These are phyloP conservation scores for Drosophila saltans DNA, from an alignment of 1,140 invertebrate species.

Conservation along the genomic window DNA sequence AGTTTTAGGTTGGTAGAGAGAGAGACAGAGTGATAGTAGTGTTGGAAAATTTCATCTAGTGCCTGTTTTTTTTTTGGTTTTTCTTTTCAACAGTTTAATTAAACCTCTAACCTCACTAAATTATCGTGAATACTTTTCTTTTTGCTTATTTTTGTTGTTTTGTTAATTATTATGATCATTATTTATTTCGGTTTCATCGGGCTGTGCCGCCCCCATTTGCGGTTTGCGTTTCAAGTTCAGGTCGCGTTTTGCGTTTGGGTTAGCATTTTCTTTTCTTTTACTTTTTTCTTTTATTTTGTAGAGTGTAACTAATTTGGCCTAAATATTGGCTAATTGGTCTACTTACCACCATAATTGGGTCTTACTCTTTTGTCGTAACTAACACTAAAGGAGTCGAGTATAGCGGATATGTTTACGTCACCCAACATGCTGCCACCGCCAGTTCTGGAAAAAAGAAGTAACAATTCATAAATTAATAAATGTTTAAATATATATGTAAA, in stretches of 20 bases:
- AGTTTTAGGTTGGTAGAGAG: background rate
- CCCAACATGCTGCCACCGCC: conserved; percentile 91
- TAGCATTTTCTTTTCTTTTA: conserved; percentile 10
- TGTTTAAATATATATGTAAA: too few species aligned
- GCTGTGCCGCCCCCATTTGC: conserved; percentile 39
- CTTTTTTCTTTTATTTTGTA: conserved; percentile 22
- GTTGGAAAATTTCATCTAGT: conserved; percentile 5
- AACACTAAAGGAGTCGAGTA: conserved; percentile 95
- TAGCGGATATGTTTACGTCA: conserved; percentile 96
- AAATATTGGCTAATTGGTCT: conserved; percentile 42
- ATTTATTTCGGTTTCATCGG: conserved; percentile 7
- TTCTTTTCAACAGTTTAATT: background rate
- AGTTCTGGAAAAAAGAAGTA: conserved; percentile 82
- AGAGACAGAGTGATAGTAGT: background rate
- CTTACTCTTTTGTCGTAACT: conserved; percentile 99
- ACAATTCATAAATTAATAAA: too few species aligned
- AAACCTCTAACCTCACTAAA: conserved; percentile 1
- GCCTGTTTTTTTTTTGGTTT: background rate
- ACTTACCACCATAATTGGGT: conserved; percentile 98
- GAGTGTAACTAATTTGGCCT: conserved; percentile 33
- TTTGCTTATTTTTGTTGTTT: background rate
- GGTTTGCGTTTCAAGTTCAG: conserved; percentile 55
- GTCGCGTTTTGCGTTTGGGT: conserved; percentile 52
- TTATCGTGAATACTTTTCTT: background rate
- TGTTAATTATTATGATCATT: conserved; percentile 5